Conservation (phyloP, 2,888 invertebrate species). For the Odontomyia ornata region DNA sequence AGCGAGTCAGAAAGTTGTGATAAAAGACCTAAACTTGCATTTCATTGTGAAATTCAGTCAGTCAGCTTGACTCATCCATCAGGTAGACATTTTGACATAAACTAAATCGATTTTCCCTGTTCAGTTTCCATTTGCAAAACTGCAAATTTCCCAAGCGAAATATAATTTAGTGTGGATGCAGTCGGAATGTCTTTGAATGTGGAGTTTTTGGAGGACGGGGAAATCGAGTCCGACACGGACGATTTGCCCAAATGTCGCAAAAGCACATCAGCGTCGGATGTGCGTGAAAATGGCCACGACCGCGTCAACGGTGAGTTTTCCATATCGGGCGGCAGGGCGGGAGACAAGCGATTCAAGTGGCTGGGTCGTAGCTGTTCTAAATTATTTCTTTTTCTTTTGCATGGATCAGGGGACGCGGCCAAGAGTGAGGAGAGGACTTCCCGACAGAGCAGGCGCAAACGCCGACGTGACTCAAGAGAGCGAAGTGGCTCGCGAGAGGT, state of each 20-base stretch:
- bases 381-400: neutral
- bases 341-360: neutral
- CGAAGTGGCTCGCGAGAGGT: constrained; percentile 9
- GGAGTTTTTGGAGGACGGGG: constrained; percentile 25
- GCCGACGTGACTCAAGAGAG: constrained; percentile 9
- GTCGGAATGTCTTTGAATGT: neutral
- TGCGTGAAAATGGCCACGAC: neutral
- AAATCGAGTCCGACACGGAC: constrained; percentile 36
- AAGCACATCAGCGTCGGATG: neutral
- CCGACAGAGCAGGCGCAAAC: neutral
- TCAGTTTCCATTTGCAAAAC: neutral
- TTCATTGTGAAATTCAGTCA: constrained; percentile 12
- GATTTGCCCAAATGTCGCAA: neutral
- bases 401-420: neutral
- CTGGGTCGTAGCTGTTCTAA: neutral
- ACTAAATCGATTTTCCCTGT: neutral
- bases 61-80: constrained; percentile 4
- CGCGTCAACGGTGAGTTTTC: neutral
- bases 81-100: constrained; percentile 11
- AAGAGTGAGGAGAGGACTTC: neutral
- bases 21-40: neutral
- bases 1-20: constrained; percentile 17
- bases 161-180: neutral
- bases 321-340: too few species aligned
- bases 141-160: neutral